Base-by-base conservation (phyloP, 2,113 vertebrate genomes). In the Pungitius pungitius region DNA sequence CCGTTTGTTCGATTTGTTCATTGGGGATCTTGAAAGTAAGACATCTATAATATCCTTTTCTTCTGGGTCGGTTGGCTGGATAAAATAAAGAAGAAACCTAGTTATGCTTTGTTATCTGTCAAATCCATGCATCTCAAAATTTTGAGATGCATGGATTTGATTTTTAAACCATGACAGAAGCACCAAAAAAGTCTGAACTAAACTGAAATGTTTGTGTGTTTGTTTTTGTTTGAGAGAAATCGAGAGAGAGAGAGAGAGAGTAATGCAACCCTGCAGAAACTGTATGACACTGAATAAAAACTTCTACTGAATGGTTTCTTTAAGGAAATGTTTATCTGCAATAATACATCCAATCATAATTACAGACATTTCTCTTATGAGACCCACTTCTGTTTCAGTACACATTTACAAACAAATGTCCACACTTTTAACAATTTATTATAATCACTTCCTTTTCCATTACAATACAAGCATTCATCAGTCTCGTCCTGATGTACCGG, bases 401-500 rank as follows among this genome's bases (percentile, higher is more conserved):
- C 58, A 61, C 17, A 26, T 52, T 49, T 0, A 17, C 33, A 33
- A 24, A 13, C 3, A 35, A 42, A 10, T 10, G 20, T 66, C 39
- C 39, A 43, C 42, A 27, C 66, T 26, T 45, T 24, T 3, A 65
- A 73, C 70, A 63, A 42, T 26, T 66, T 14, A 9, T 60, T 2
- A 8, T 18, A 22, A 43, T 49, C 39, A 49, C 40, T 43, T 26
- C 14, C 7, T 73, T 65, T 27, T 63, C 17, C 20, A 61, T 66
- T 40, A 58, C 18, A 63, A 2, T 3, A 18, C 13, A 18, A 61
- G 65, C 22, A 42, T 2, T 1, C 0, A 22, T 90, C 81, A 96
- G 61, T 93, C 93, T 84, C 92, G 92, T 66, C 94, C 95, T 27
- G 94, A 93, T 0, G 95, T 96, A 12, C 92, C 90, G 1, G 95